A percentile compares a stretch with the other conserved stretches of the same genome.
Evolutionary conservation across 2,113 vertebrate genomes (phyloP).

Genomic region (Laticauda colubrina): DNA sequence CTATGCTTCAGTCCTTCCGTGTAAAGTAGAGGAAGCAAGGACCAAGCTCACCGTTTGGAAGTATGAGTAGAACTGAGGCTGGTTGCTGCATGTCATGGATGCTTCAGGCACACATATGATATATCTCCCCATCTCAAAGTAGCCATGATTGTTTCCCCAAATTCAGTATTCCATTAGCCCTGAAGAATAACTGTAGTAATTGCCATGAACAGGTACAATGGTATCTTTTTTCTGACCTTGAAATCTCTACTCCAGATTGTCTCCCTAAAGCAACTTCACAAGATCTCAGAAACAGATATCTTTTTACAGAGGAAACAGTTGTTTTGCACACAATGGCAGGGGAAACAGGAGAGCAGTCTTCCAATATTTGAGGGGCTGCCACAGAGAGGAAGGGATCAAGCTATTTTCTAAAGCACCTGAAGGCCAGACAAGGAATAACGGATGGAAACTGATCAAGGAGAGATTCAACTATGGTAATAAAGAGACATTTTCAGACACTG

Average conservation of each 20-base stretch:
- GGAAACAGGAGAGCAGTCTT: too few relatives aligned
- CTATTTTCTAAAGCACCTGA: too few relatives aligned
- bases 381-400: too few relatives aligned
- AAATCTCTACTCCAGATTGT: neutral
- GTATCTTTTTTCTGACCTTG: neutral
- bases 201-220: neutral
- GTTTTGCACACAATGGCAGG: too few relatives aligned
- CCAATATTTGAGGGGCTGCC: too few relatives aligned
- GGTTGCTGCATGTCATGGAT: neutral
- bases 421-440: too few relatives aligned
- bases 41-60: neutral
- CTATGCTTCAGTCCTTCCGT: neutral
- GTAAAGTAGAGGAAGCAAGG: neutral
- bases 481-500: too few relatives aligned
- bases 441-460: too few relatives aligned
- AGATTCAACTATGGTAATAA: too few relatives aligned
- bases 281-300: neutral
- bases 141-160: neutral
- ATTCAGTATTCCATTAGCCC: neutral
- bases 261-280: neutral
- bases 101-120: neutral
- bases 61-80: neutral
- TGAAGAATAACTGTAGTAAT: neutral
- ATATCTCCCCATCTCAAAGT: neutral
- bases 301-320: neutral